phyloP scores from a whole-genome alignment of 2,797 vertebrate species.

The Ammospiza maritima region DNA sequence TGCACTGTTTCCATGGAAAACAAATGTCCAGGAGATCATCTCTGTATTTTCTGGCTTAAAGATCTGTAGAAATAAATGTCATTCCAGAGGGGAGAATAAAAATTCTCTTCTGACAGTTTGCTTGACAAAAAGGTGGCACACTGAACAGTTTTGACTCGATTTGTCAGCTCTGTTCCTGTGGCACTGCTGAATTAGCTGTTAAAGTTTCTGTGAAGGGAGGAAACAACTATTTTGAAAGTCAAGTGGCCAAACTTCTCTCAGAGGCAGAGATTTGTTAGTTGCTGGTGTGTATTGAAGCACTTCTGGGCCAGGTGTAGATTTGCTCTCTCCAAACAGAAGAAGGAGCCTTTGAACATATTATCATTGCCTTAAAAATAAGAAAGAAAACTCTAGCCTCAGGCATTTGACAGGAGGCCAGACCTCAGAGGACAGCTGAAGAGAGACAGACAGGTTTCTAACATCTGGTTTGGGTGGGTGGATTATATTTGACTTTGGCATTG shows the following conservation, averaged over 20 bases:
- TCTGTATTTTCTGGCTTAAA: not conserved
- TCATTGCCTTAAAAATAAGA: conserved; percentile 23
- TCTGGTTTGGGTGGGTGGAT: conserved; percentile 40
- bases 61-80: not conserved
- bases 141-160: not conserved
- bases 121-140: not conserved
- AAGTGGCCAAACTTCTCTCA: not conserved
- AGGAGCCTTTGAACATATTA: conserved; percentile 14
- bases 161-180: not conserved
- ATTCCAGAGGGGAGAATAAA: not conserved
- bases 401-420: not conserved
- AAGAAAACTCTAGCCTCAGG: not conserved
- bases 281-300: not conserved
- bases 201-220: not conserved
- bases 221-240: not conserved
- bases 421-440: conserved; percentile 25
- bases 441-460: conserved; percentile 43
- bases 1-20: not conserved
- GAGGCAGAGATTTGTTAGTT: not conserved
- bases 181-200: not conserved
- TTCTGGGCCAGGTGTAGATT: conserved; percentile 24
- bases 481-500: conserved; percentile 22
- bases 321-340: conserved; percentile 12
- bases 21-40: not conserved
- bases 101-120: not conserved